phyloP scores from a whole-genome alignment of 2,113 vertebrate species.

The Sus scrofa region DNA sequence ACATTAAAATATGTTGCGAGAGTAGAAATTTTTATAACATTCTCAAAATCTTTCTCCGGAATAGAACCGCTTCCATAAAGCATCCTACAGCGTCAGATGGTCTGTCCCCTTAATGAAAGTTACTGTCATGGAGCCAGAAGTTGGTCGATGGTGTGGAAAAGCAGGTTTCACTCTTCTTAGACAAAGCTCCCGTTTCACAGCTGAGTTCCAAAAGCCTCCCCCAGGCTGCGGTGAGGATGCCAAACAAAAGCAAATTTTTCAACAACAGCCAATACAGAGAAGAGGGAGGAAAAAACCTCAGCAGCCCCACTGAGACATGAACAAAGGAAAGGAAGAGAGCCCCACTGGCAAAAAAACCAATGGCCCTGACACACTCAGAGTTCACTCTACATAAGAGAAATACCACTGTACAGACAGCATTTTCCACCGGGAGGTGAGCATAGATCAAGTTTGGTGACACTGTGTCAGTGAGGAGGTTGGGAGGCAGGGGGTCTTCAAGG shows the following conservation, averaged over 20 bases:
- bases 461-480: background rate
- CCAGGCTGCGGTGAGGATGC: background rate
- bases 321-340: conserved; percentile 18
- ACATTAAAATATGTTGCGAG: background rate
- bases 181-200: conserved; percentile 62
- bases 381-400: background rate
- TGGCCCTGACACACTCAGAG: background rate
- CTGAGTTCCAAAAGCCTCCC: background rate
- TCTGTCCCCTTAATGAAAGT: background rate
- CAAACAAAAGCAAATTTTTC: conserved; percentile 63
- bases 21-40: background rate
- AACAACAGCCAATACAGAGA: conserved; percentile 61
- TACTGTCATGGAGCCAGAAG: conserved; percentile 47
- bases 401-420: background rate
- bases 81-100: background rate
- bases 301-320: background rate
- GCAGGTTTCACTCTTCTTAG: conserved; percentile 68
- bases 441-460: background rate
- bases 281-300: background rate
- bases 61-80: background rate
- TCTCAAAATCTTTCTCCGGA: conserved; percentile 15
- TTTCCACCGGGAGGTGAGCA: background rate
- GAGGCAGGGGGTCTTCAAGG: background rate
- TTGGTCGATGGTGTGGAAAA: conserved; percentile 67
- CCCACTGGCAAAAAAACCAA: background rate